phyloP scores from a whole-genome alignment of 2,797 vertebrate genomes.

The Pipistrellus pipistrellus region DNA sequence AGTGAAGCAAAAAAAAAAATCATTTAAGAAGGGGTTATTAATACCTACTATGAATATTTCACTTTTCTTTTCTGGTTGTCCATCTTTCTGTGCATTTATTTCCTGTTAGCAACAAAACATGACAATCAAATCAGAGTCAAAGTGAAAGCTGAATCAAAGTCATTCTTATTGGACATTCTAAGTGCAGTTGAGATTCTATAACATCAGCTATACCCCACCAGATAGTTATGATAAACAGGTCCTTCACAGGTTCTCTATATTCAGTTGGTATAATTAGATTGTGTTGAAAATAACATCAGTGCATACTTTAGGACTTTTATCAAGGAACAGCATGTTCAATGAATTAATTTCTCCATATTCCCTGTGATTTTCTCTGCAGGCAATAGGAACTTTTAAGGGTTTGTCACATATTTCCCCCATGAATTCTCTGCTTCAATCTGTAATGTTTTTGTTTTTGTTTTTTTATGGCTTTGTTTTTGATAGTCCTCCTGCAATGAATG shows the following conservation, averaged over 20 bases:
- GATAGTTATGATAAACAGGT: background rate
- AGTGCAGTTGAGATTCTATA: background rate
- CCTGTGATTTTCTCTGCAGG: slow-evolving; percentile 57
- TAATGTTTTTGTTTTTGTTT: background rate
- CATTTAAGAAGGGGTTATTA: slow-evolving; percentile 20
- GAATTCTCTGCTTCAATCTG: background rate
- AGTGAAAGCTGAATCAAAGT: slow-evolving; percentile 12
- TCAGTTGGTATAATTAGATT: slow-evolving; percentile 38
- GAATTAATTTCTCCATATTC: background rate
- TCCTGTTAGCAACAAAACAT: background rate
- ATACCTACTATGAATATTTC: background rate
- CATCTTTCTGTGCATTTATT: background rate
- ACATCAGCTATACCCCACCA: background rate
- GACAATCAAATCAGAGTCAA: slow-evolving; percentile 45
- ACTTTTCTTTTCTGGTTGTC: slow-evolving; percentile 14
- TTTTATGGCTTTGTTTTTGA: background rate
- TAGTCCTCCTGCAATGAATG: background rate
- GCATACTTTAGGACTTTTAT: slow-evolving; percentile 51
- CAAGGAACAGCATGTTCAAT: slow-evolving; percentile 50
- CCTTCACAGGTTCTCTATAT: slow-evolving; percentile 42
- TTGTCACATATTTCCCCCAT: background rate
- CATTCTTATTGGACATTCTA: background rate
- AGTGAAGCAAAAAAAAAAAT: background rate
- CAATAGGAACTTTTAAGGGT: background rate
- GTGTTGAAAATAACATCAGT: slow-evolving; percentile 62